phyloP scores from a whole-genome alignment of 2,113 vertebrate species.

The Chaetorhynchus papuensis region DNA sequence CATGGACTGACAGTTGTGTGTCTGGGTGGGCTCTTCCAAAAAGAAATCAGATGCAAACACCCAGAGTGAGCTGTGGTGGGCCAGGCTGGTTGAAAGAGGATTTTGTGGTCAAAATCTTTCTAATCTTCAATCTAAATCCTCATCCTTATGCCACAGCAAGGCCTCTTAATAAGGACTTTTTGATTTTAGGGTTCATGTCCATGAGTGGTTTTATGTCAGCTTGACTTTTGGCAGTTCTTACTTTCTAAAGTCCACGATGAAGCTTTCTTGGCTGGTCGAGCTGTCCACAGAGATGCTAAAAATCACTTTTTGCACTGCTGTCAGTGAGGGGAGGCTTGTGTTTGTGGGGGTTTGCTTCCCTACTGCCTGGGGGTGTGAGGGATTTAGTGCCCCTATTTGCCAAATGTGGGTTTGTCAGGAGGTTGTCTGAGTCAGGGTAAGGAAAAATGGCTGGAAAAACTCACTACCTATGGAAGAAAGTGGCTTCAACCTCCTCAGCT shows the following conservation, averaged over 20 bases:
- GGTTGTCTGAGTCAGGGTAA: not conserved
- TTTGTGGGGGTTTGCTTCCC: not conserved
- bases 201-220: not conserved
- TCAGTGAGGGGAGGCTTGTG: accelerated
- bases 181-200: not conserved
- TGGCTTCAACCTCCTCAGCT: not conserved
- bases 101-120: not conserved
- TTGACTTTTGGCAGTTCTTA: not conserved
- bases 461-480: not conserved
- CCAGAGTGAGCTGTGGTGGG: not conserved
- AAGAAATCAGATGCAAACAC: not conserved
- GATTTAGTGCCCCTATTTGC: not conserved
- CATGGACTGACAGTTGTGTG: not conserved
- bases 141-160: not conserved
- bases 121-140: not conserved
- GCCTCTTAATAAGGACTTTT: not conserved
- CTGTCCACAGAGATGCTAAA: not conserved
- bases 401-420: not conserved
- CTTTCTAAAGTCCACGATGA: not conserved
- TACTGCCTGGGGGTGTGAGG: accelerated
- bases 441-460: not conserved
- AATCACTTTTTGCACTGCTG: not conserved
- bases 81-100: not conserved
- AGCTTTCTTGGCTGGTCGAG: not conserved
- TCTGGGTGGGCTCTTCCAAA: not conserved